Evolutionary conservation across 2,113 vertebrate species (phyloP).

Genomic region (Cepphus grylle): DNA sequence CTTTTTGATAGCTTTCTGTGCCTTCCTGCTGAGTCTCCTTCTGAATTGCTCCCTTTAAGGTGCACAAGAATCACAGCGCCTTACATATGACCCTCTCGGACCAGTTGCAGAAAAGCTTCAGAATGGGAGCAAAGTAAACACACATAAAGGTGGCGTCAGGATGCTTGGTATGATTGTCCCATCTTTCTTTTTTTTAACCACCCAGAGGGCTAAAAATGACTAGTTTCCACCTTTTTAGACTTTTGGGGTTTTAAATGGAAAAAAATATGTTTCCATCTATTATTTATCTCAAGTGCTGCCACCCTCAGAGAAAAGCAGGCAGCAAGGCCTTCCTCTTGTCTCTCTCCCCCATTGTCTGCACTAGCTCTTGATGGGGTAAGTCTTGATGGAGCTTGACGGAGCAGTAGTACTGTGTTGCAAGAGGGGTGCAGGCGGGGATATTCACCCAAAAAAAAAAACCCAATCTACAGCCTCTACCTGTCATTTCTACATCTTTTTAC

Average conservation of each 20-base stretch:
- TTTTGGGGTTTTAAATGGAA: neutral
- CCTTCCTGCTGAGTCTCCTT: neutral
- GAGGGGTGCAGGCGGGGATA: neutral
- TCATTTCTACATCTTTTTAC: neutral
- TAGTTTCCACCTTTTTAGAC: neutral
- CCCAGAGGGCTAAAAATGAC: neutral
- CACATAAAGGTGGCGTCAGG: neutral
- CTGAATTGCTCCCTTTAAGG: neutral
- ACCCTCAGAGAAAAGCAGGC: neutral
- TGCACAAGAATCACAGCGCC: rapidly evolving
- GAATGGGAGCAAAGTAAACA: neutral
- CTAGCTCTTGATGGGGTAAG: neutral
- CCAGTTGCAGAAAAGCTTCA: neutral
- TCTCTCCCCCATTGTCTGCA: neutral
- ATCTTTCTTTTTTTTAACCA: neutral
- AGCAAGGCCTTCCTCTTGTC: neutral
- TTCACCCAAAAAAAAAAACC: neutral
- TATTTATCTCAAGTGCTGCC: neutral
- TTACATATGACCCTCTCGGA: rapidly evolving
- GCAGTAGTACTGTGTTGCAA: neutral
- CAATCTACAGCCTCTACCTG: neutral
- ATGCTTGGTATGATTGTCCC: neutral
- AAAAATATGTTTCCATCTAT: neutral
- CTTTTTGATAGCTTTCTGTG: neutral
- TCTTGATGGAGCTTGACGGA: neutral